Conservation (phyloP, 2,113 vertebrate species). For the Nothocercus julius region DNA sequence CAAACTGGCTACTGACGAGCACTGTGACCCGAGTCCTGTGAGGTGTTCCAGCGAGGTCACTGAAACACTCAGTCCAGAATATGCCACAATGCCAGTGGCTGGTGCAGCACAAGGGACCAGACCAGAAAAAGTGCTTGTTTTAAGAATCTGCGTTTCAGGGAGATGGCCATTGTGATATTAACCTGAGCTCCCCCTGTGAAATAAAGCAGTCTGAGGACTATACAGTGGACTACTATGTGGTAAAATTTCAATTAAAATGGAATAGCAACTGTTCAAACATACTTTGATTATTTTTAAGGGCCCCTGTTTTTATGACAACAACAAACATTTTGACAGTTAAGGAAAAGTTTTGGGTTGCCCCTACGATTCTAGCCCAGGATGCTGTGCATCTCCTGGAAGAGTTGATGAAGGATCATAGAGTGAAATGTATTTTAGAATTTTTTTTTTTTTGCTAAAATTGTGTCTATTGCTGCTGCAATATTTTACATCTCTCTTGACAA, state of each 20-base stretch:
- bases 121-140: neutral
- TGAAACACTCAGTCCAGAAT: accelerated
- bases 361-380: neutral
- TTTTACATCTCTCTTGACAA: neutral
- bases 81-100: neutral
- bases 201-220: neutral
- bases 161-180: neutral
- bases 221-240: neutral
- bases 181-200: neutral
- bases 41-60: accelerated
- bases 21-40: accelerated
- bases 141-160: neutral
- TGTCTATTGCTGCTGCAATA: neutral
- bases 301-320: neutral
- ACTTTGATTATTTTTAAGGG: neutral
- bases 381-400: neutral
- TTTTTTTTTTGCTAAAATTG: neutral
- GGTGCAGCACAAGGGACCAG: accelerated
- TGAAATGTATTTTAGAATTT: neutral
- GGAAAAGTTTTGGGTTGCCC: neutral
- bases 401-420: neutral
- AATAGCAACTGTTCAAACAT: neutral
- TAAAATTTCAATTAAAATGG: neutral
- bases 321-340: neutral
- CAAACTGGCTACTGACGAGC: neutral